These are phyloP conservation scores for Halcyon chelicuti DNA, from an alignment of 2,797 vertebrate genomes.

Conservation along the genomic window DNA sequence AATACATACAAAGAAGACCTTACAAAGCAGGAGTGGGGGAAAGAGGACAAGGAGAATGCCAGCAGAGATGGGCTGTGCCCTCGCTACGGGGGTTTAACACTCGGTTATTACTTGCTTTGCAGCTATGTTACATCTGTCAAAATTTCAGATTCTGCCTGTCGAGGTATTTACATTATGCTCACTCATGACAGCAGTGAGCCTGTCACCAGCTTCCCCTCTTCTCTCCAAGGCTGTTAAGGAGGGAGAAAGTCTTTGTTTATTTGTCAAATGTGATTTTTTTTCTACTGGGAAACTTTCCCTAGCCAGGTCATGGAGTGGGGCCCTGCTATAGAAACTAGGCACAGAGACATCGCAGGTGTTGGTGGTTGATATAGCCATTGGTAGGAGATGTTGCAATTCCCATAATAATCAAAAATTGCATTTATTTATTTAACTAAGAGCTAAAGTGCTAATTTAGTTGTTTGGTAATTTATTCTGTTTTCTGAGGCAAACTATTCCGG, in stretches of 20 bases:
- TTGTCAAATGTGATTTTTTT: background rate
- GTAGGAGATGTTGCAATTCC: background rate
- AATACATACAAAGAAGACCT: constrained; percentile 7
- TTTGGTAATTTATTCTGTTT: background rate
- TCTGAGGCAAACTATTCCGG: background rate
- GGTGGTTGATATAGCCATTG: background rate
- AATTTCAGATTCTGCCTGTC: constrained; percentile 43
- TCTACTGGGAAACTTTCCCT: background rate
- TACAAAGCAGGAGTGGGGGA: background rate
- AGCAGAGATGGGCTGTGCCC: constrained; percentile 1
- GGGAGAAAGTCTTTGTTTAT: constrained; percentile 10
- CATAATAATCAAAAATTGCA: accelerated
- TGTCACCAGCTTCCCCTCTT: background rate
- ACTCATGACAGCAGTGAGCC: constrained; percentile 10
- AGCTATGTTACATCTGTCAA: constrained; percentile 59
- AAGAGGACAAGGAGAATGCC: background rate
- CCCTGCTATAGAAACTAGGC: accelerated
- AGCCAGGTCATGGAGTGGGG: background rate
- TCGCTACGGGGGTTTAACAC: constrained; percentile 10
- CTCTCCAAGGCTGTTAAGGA: background rate
- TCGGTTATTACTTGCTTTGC: constrained; percentile 53
- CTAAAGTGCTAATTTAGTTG: background rate
- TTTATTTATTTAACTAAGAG: background rate
- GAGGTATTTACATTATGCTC: constrained; percentile 40
- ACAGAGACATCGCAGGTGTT: accelerated